Percentiles rank a stretch among this genome's conserved stretches.
Evolutionary conservation across 2,888 invertebrate species (phyloP).

Genomic region (Eupithecia tripunctaria): DNA sequence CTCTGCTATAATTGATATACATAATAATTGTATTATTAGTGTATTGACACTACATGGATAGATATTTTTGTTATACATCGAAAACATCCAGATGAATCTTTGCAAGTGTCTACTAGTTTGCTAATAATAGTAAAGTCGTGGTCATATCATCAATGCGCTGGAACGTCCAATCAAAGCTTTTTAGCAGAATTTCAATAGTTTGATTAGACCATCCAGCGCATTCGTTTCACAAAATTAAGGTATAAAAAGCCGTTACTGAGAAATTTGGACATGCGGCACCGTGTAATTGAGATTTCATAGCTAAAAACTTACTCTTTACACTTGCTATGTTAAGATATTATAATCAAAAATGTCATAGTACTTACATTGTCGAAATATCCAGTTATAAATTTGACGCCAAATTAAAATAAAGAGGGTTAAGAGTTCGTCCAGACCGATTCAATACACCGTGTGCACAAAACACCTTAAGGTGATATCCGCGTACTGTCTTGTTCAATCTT

Average conservation of each 20-base stretch:
- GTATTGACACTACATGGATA: too few species aligned
- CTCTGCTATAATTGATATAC: too few species aligned
- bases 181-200: too few species aligned
- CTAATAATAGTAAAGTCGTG: neutral
- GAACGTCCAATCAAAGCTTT: neutral
- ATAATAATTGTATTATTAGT: too few species aligned
- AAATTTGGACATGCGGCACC: too few species aligned
- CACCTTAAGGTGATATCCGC: conserved; percentile 26
- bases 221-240: too few species aligned
- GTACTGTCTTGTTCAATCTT: conserved; percentile 45
- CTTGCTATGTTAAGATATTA: too few species aligned
- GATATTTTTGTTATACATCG: too few species aligned
- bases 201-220: too few species aligned
- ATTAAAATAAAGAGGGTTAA: neutral
- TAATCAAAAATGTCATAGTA: neutral
- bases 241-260: too few species aligned
- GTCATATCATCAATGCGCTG: neutral
- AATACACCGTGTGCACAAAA: neutral
- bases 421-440: neutral
- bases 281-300: neutral
- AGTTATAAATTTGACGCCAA: neutral
- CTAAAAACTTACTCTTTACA: neutral
- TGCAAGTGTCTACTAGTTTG: neutral
- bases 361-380: neutral
- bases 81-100: too few species aligned